Evolutionary conservation across 1,140 invertebrate species (phyloP), one percentile per base, ranked within the genome.

Genomic region (Drosophila watanabei): DNA sequence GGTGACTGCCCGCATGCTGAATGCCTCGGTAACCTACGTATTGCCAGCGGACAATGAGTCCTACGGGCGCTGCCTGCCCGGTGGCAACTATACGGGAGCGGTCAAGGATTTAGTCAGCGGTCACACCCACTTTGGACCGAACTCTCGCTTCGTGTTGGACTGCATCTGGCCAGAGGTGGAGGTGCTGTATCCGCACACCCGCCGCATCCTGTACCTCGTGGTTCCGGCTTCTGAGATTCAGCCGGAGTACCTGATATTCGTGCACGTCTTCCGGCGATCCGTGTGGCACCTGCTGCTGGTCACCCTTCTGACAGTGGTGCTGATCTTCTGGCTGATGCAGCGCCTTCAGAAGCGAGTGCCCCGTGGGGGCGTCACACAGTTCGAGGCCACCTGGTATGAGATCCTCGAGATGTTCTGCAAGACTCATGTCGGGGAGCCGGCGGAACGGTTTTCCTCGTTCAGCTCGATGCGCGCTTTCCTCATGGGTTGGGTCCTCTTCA

Each of bases 401-500:
- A 77, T 88, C 5, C 49, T 92, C 5, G 80, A 92, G 8, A 68
- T 92, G 70, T 64, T 92, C 10, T 75, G 69, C 24, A 92, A 92
- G 37, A 90, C 80, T 0, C 89, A 85, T 56, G 43, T 93, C 24
- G 92, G 92, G 0, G 79, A 92, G 28, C 92, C 91, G 8, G 83
- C 87, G 0, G 56, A 64, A 9, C 37, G 73, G 0, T 79, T 92
- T 18, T 69, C 81, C 0, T 48, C 46, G 1, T 80, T 78, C 5
- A 92, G 91, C 64, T 92, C 91, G 0, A 20, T 92, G 46, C 82
- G 91, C 0, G 45, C 61, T 2, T 92, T 88, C 1, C 77, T 93
- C 0, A 81, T 93, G 46, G 64, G 68, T 14, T 93, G 92, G 92
- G 81, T 93, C 10, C 43, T 93, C 11, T 93, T 93, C 30, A 90